Conservation (phyloP, 2,797 vertebrate genomes). For the Etheostoma perlongum region DNA sequence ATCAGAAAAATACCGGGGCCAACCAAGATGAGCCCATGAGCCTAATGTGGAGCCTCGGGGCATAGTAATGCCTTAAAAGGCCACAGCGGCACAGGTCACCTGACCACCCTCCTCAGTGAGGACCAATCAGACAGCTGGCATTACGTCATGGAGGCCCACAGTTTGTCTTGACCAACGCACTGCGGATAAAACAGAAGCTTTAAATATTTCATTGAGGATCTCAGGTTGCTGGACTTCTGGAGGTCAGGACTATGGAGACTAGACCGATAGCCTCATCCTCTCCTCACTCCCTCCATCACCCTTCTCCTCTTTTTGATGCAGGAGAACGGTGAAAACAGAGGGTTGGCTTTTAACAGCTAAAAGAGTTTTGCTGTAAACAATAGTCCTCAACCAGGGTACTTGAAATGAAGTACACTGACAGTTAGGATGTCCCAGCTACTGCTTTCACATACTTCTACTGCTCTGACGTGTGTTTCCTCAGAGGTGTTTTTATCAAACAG, state of each 20-base stretch:
- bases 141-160: conserved; percentile 83
- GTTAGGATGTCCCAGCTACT: not conserved
- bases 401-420: conserved; percentile 20
- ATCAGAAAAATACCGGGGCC: conserved; percentile 32
- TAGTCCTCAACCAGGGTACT: not conserved
- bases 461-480: not conserved
- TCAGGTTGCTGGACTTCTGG: conserved; percentile 83
- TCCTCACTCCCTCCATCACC: conserved; percentile 1
- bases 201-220: conserved; percentile 89
- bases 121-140: conserved; percentile 76
- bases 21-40: conserved; percentile 52
- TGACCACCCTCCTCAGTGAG: conserved; percentile 55
- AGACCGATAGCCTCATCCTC: conserved; percentile 46
- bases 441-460: not conserved
- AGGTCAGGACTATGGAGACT: conserved; percentile 78
- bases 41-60: conserved; percentile 72
- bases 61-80: conserved; percentile 76
- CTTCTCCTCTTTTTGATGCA: conserved; percentile 37
- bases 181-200: conserved; percentile 85
- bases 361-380: conserved; percentile 13
- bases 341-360: conserved; percentile 11
- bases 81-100: conserved; percentile 72
- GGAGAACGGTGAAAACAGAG: conserved; percentile 17
- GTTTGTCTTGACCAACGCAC: conserved; percentile 83
- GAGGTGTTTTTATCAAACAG: not conserved